A percentile compares a stretch with the other conserved stretches of the same genome.
These are phyloP conservation scores for Sebastes oblongus DNA, from an alignment of 2,797 vertebrate species.

Conservation along the genomic window DNA sequence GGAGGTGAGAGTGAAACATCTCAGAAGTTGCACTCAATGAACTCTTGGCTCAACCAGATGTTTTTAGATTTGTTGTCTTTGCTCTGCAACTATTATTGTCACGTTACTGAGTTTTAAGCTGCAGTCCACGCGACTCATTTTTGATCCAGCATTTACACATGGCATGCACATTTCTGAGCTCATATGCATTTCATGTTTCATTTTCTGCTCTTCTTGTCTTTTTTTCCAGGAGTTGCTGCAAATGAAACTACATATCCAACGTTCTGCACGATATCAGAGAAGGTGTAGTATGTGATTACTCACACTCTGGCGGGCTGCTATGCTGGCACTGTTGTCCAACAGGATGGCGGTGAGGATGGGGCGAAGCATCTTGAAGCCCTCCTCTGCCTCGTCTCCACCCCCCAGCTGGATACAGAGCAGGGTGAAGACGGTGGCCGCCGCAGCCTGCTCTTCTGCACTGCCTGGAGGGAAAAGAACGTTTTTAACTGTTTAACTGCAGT, in stretches of 20 bases:
- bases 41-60: neutral
- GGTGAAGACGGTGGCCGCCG: conserved; percentile 85
- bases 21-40: neutral
- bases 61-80: neutral
- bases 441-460: conserved; percentile 91
- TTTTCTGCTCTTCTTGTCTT: neutral
- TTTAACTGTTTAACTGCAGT: neutral
- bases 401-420: conserved; percentile 94
- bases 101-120: neutral
- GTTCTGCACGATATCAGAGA: neutral
- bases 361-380: conserved; percentile 87
- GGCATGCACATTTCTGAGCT: neutral
- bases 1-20: neutral
- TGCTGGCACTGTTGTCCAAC: conserved; percentile 84
- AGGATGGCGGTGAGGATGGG: conserved; percentile 87
- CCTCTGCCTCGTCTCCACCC: conserved; percentile 88
- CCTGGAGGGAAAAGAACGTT: conserved; percentile 73
- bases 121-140: neutral
- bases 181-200: neutral
- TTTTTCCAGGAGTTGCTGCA: neutral
- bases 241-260: neutral
- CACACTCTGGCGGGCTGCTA: conserved; percentile 89
- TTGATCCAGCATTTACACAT: too few species aligned
- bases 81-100: neutral
- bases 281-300: conserved; percentile 62